Conservation (phyloP, 2,113 vertebrate genomes). For the Chamaea fasciata region DNA sequence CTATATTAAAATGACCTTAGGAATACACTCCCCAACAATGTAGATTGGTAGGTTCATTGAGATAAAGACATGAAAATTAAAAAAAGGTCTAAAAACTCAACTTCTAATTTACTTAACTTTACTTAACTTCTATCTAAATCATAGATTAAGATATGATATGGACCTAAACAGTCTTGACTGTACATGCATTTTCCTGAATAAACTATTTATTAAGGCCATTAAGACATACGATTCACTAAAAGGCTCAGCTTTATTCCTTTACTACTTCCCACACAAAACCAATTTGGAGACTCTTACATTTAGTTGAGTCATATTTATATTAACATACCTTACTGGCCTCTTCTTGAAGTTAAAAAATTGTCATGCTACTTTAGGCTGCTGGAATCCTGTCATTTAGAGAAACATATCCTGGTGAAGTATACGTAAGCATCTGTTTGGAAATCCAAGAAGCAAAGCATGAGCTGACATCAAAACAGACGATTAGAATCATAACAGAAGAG, state of each 20-base stretch:
- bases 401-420: neutral
- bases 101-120: neutral
- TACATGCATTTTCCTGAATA: neutral
- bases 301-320: neutral
- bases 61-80: neutral
- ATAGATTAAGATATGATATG: neutral
- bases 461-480: neutral
- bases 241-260: neutral
- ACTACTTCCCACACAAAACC: neutral
- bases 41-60: neutral
- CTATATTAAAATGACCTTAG: neutral
- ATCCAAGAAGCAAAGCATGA: neutral
- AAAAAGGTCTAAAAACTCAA: neutral
- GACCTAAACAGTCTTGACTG: neutral
- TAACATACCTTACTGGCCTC: neutral
- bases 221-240: neutral
- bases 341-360: neutral
- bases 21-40: neutral
- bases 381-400: neutral
- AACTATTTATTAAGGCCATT: neutral
- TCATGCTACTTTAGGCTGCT: neutral
- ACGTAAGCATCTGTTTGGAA: neutral
- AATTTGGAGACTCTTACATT: neutral
- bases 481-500: neutral
- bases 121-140: no score